Base-by-base conservation (phyloP, 1,140 invertebrate genomes). In the Apocrypta bakeri region DNA sequence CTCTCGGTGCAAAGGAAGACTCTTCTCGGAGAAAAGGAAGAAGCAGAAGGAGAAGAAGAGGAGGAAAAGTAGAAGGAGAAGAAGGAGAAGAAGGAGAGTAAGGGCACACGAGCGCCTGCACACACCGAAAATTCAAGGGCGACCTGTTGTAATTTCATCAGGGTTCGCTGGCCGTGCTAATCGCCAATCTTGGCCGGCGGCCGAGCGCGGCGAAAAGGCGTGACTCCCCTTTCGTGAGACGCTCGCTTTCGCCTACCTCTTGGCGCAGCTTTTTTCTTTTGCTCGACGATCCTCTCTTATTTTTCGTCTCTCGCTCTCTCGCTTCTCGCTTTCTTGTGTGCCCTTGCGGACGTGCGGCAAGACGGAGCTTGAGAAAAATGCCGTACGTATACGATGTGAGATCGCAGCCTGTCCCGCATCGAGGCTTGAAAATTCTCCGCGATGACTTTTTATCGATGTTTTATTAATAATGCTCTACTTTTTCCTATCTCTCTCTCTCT, bases 51-150 rank as follows among this genome's bases (percentile, higher is more conserved):
- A 85, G 66, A 48, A 63, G 76, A 81, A 77, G 85, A 56, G 7
- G 17, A 21, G 68, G 79, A 81, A 79, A 81, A 81, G 17, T 78
- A 85, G 66, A 48, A 63, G 76, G 82, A 77, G 82, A 71, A 79
- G 85, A 75, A 42, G 80, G 82, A 76, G 72, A 69, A 42, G 48
- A 82, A 83, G 81, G 79, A 85, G 85, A 87, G 86, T 81, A 87
- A 86, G 85, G 85, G 84, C 85, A 87, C 61, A 64, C 69, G 78
- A 80, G 40, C 4, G 33, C 48, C 66, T 37, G 72, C 85, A 87
- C 87, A 84, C 83, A 87, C 85, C 87, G 82, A 86, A 88, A 86
- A 76, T 85, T 85, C 87, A 87, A 88, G 85, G 85, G 66, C 87
- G 81, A 84, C 81, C 71, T 79, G 83, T 81, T 71, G 85, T 77